These are phyloP conservation scores for Heterotis niloticus DNA, from an alignment of 2,113 vertebrate species.

Conservation along the genomic window DNA sequence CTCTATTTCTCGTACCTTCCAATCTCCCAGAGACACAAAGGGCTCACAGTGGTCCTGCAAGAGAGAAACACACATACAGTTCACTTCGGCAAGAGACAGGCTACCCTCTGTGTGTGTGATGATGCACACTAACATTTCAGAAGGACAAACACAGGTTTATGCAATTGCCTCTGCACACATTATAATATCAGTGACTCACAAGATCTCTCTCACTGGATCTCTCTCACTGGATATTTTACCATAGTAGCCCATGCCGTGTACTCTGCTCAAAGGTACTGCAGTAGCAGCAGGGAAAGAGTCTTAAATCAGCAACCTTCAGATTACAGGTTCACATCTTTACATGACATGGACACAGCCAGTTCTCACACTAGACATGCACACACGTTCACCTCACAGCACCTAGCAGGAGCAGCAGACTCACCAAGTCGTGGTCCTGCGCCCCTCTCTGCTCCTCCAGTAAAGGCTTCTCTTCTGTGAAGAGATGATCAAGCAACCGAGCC, in stretches of 20 bases:
- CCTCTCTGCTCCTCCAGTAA: constrained; percentile 11
- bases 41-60: constrained; percentile 81
- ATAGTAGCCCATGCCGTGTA: no score
- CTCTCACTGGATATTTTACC: background rate
- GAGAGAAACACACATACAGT: constrained; percentile 19
- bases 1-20: constrained; percentile 76
- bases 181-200: no score
- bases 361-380: no score
- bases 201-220: background rate
- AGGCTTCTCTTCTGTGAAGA: constrained; percentile 20
- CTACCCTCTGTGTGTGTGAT: no score
- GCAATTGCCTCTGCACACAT: no score
- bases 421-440: constrained; percentile 9
- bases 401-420: background rate
- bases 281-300: background rate
- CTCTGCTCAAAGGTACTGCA: no score
- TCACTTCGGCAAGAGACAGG: no score
- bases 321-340: no score
- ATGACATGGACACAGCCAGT: no score
- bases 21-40: constrained; percentile 77
- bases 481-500: constrained; percentile 13
- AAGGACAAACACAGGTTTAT: no score
- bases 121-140: no score
- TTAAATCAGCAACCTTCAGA: no score
- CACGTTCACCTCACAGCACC: background rate